phyloP scores from a whole-genome alignment of 2,113 vertebrate genomes.

The Dasyornis broadbenti region DNA sequence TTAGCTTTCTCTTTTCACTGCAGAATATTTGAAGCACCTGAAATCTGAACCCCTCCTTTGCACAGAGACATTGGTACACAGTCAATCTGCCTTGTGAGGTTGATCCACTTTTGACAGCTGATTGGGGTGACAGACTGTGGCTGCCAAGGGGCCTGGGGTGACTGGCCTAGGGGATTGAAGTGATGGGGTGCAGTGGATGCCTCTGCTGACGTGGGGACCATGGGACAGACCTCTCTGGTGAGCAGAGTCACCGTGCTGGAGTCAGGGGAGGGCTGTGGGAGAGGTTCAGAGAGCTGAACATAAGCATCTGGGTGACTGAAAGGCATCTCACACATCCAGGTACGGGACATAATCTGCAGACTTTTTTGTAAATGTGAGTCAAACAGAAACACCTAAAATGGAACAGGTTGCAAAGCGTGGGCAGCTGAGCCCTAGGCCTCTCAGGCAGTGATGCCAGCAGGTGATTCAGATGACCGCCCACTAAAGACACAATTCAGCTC shows the following conservation, averaged over 20 bases:
- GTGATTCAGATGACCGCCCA: not conserved
- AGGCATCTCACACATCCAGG: too few species aligned
- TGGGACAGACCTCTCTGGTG: not conserved
- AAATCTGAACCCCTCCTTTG: not conserved
- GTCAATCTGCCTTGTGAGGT: not conserved
- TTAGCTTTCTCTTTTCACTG: not conserved
- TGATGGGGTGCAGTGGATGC: not conserved
- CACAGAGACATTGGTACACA: not conserved
- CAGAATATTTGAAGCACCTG: not conserved
- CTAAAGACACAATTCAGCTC: not conserved
- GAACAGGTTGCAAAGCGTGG: not conserved
- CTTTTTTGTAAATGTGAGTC: not conserved
- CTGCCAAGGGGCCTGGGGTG: not conserved
- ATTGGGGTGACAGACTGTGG: not conserved
- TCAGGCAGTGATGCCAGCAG: not conserved
- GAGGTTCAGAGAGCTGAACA: not conserved
- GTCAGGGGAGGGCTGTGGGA: not conserved
- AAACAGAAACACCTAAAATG: not conserved
- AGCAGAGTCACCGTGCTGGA: fast-evolving
- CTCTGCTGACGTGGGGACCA: not conserved
- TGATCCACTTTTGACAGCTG: not conserved
- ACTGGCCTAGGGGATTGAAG: not conserved
- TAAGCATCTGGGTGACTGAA: not conserved
- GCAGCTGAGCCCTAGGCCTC: not conserved
- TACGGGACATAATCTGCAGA: not conserved